Evolutionary conservation across 1,140 invertebrate genomes (phyloP), one percentile per base, ranked within the genome.

Genomic region (Neomicropteryx cornuta): DNA sequence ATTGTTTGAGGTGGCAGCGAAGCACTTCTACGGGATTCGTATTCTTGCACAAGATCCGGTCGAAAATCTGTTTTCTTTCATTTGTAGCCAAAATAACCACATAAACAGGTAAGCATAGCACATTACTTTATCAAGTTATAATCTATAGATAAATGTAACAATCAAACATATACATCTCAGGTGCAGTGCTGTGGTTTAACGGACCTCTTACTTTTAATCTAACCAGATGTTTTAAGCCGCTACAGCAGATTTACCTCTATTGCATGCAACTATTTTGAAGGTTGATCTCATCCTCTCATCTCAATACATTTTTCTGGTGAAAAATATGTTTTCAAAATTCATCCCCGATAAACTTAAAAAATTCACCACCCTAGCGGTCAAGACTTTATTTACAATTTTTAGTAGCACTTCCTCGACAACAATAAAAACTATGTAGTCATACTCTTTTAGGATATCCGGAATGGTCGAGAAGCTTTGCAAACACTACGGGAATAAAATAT

Each of bases 51-150:
- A 97, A 67, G 84, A 97, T 48, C 79, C 90, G 1, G 68, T 90
- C 2, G 95, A 98, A 68, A 96, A 88, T 69, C 60, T 97, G 1
- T 91, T 97, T 53, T 85, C 88, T 10, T 97, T 97, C 55, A 96
- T 97, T 45, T 98, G 94, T 58, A 97, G 93, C 36, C 88, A 93
- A 40, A 97, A 97, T 57, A 98, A 98, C 61, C 87, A 97, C 52
- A 96, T 98, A 35, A 70, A 72, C 41, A 76, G 88, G 79, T 92
- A 64, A 60, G 41, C 41, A n/a, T n/a, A n/a, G n/a, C n/a, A n/a
- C n/a, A n/a, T n/a, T n/a, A 41, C 13, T 23, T 22, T 18, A 23
- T 21, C 21, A 35, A 38, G 36, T 10, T 18, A 33, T 35, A 28
- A 30, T 13, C 10, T 23, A n/a, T 39, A 19, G 24, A 35, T 28